Percentiles rank a stretch among this genome's conserved stretches.
Evolutionary conservation across 2,888 invertebrate species (phyloP).

Genomic region (Podabrus alpinus): DNA sequence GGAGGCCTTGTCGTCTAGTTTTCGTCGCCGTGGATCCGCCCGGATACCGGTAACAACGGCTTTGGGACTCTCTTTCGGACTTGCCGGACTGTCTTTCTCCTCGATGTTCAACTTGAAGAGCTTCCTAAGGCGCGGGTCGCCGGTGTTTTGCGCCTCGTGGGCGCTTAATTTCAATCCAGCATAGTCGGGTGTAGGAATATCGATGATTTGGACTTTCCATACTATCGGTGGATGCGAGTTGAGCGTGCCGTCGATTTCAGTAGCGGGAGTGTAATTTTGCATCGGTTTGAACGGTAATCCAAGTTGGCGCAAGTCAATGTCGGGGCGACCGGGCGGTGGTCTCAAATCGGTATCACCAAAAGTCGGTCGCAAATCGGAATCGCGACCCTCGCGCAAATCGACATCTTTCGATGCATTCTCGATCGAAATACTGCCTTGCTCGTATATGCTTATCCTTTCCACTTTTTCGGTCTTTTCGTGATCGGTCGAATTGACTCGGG

Average conservation of each 20-base stretch:
- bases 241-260: constrained; percentile 83
- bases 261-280: constrained; percentile 81
- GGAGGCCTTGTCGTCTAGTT: constrained; percentile 41
- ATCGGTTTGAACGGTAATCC: constrained; percentile 76
- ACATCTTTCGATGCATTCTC: constrained; percentile 59
- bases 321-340: constrained; percentile 57
- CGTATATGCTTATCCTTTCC: constrained; percentile 63
- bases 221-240: constrained; percentile 75
- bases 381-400: constrained; percentile 57
- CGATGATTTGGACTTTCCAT: constrained; percentile 65
- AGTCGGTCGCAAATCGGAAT: constrained; percentile 60
- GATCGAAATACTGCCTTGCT: constrained; percentile 62
- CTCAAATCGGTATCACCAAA: constrained; percentile 71
- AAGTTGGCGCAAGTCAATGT: constrained; percentile 75
- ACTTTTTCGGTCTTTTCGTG: constrained; percentile 42
- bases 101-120: constrained; percentile 70
- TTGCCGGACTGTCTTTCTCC: constrained; percentile 64
- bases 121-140: constrained; percentile 77
- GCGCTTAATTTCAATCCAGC: constrained; percentile 72
- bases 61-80: constrained; percentile 57
- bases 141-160: constrained; percentile 70
- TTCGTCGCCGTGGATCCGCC: constrained; percentile 52
- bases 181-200: constrained; percentile 76
- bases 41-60: constrained; percentile 53
- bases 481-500: constrained; percentile 39